A percentile compares a stretch with the other conserved stretches of the same genome.
Evolutionary conservation across 2,797 vertebrate species (phyloP).

Genomic region (Eleutherodactylus coqui): DNA sequence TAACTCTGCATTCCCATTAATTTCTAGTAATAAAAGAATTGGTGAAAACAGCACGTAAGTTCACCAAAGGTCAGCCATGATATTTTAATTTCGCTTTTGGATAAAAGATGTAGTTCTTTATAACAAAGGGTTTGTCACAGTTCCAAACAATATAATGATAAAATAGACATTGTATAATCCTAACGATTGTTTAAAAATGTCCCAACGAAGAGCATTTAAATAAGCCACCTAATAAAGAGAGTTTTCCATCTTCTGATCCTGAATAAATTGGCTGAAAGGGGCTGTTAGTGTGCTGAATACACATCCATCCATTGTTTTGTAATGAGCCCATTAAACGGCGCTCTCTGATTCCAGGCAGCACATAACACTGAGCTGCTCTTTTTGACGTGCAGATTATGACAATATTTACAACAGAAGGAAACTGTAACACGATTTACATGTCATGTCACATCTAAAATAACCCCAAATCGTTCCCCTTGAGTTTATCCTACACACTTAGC

Average conservation of each 20-base stretch:
- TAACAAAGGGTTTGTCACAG: constrained; percentile 4
- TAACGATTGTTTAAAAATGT: constrained; percentile 40
- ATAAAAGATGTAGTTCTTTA: constrained; percentile 26
- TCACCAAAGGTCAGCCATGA: constrained; percentile 30
- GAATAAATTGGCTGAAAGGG: constrained; percentile 48
- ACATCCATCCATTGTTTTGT: constrained; percentile 48
- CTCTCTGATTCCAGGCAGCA: constrained; percentile 43
- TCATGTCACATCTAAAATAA: background rate
- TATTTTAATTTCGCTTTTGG: constrained; percentile 25
- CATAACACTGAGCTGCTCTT: constrained; percentile 34
- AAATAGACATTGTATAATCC: constrained; percentile 21
- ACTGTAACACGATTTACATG: background rate
- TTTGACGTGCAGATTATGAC: constrained; percentile 39
- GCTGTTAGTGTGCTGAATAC: constrained; percentile 47
- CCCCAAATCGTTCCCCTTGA: background rate
- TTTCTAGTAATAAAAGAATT: background rate
- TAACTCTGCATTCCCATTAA: background rate
- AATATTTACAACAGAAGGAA: constrained; percentile 35
- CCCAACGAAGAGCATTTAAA: constrained; percentile 3
- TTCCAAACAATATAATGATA: constrained; percentile 22
- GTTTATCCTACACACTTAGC: background rate
- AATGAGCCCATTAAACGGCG: constrained; percentile 54
- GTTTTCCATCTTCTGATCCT: constrained; percentile 45
- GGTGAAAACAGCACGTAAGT: background rate
- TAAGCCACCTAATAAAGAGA: constrained; percentile 37